Base-by-base conservation (phyloP, 2,113 vertebrate genomes). In the Leuciscus idus region DNA sequence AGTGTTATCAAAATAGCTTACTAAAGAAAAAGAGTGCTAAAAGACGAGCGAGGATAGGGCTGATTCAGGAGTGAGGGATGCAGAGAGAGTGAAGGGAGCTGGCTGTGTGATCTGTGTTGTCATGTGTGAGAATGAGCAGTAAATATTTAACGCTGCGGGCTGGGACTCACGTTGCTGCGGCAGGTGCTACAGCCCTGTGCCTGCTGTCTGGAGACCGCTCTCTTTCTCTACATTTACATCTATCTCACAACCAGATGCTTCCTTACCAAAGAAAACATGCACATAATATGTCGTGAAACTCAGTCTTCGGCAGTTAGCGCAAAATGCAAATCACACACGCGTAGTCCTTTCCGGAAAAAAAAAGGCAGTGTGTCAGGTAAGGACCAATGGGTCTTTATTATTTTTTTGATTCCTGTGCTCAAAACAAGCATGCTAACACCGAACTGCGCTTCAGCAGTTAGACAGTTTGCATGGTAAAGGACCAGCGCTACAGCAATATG, bases 101-200 rank as follows among this genome's bases (percentile, higher is more conserved):
- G 19, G 28, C 52, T 73, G 74, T 78, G 79, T 79, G 79, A 86
- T 83, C 19, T 84, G 80, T 36, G 62, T 74, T 33, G 80, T 87
- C 62, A 85, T 84, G 81, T 59, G 87, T 88, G 52, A 85, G 76
- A 55, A 55, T 70, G 48, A 83, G 72, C 55, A 76, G 86, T 89
- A 82, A 90, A 88, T 89, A 86, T 90, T 87, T 88, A 87, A 90
- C 87, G 30, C 43, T 52, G 83, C 68, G 70, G 78, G 48, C 64
- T 30, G 28, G n/a, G 36, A 26, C 39, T 85, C 88, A 87, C 86
- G 87, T 85, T 85, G 84, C 87, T 84, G 36, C 52, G 74, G 87
- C 85, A 90, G 86, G 88, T 89, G 88, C 82, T 89, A 21, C 68
- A 64, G 50, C 66, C 70, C 39, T 52, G 28, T 8, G 43, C 70